Conservation (phyloP, 2,888 invertebrate species). For the Xanthorhoe spadicearia region DNA sequence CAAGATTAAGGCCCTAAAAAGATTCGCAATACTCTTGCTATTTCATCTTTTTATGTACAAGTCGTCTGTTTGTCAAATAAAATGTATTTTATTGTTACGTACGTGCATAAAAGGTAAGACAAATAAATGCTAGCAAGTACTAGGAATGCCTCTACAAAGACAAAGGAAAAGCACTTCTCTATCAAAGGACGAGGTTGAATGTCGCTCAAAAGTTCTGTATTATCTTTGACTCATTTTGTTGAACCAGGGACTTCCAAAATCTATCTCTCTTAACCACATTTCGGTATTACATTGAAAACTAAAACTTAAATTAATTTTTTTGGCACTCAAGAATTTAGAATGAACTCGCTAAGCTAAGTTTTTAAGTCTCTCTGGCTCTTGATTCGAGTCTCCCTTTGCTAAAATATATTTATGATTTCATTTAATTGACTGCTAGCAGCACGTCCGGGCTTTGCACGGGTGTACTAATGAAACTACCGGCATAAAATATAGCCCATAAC, state of each 20-base stretch:
- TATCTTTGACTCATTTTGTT: slow-evolving; percentile 30
- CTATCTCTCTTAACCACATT: no score
- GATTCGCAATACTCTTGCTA: background rate
- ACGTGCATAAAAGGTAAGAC: background rate
- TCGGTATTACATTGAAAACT: no score
- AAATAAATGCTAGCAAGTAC: background rate
- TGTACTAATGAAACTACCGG: no score
- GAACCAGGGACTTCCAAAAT: background rate
- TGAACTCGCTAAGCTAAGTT: no score
- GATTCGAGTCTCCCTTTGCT: no score
- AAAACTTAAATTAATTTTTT: no score
- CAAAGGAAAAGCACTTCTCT: slow-evolving; percentile 19
- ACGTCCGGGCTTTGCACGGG: no score
- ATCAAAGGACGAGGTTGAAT: slow-evolving; percentile 28
- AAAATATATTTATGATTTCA: no score
- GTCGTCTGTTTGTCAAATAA: background rate
- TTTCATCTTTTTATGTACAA: background rate
- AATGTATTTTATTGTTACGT: background rate
- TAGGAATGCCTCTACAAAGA: slow-evolving; percentile 6
- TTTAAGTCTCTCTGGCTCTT: no score
- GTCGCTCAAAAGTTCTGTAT: slow-evolving; percentile 29
- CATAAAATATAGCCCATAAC: no score
- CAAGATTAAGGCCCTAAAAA: background rate
- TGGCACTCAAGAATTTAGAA: no score
- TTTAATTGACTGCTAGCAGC: no score